These are phyloP conservation scores for Campoplex capitator DNA, from an alignment of 2,888 invertebrate genomes.

Conservation along the genomic window DNA sequence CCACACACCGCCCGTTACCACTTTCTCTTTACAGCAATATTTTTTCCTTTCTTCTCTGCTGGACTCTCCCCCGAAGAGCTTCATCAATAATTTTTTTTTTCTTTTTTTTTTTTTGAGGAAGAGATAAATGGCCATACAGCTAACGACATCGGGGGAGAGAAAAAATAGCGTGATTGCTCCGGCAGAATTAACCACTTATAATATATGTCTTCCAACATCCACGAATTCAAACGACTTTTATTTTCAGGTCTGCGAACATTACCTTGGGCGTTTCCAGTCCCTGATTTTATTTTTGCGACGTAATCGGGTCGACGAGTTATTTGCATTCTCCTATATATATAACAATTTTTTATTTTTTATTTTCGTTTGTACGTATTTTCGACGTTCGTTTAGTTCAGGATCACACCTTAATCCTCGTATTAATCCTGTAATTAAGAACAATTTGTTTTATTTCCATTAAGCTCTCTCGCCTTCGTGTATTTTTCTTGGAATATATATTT, in stretches of 20 bases:
- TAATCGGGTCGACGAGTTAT: slow-evolving; percentile 66
- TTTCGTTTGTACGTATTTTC: neutral
- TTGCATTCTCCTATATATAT: slow-evolving; percentile 38
- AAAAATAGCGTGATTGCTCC: neutral
- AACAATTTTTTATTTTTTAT: slow-evolving; percentile 27
- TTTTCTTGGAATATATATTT: slow-evolving; percentile 29
- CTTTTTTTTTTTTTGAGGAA: slow-evolving; percentile 28
- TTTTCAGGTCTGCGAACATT: slow-evolving; percentile 35
- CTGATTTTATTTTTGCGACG: slow-evolving; percentile 59
- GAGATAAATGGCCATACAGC: slow-evolving; percentile 32
- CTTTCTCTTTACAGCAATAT: slow-evolving; percentile 61
- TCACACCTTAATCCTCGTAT: slow-evolving; percentile 44
- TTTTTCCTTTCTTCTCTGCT: slow-evolving; percentile 9
- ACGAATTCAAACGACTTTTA: slow-evolving; percentile 48
- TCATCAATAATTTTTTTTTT: slow-evolving; percentile 53
- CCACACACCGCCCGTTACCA: slow-evolving; percentile 35
- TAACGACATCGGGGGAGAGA: neutral
- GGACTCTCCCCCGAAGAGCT: slow-evolving; percentile 18
- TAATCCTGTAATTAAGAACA: slow-evolving; percentile 3
- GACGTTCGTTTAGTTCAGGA: slow-evolving; percentile 42
- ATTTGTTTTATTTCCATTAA: neutral
- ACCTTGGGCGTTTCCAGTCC: slow-evolving; percentile 55
- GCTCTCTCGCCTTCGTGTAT: slow-evolving; percentile 37
- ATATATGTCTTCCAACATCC: slow-evolving; percentile 7
- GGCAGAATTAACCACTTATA: neutral